These are phyloP conservation scores for Proisotoma minuta DNA, from an alignment of 2,888 invertebrate genomes.

Conservation along the genomic window DNA sequence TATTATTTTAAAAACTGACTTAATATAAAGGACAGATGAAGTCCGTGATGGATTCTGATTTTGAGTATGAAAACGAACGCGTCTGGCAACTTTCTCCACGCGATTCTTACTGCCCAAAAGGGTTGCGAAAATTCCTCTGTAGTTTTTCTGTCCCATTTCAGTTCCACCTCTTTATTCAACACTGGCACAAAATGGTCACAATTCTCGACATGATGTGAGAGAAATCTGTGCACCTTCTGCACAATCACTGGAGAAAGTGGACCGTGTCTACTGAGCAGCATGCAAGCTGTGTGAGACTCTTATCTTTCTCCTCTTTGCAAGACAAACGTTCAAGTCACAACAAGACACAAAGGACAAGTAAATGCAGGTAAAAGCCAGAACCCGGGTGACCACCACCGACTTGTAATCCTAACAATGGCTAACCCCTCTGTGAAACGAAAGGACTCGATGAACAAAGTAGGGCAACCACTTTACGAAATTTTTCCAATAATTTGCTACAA, in stretches of 20 bases:
- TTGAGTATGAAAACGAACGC: background rate
- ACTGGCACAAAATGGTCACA: too few relatives aligned
- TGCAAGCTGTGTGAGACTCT: background rate
- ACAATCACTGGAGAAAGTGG: background rate
- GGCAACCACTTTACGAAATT: too few relatives aligned
- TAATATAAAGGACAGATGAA: background rate
- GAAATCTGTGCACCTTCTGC: background rate
- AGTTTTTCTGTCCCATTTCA: too few relatives aligned
- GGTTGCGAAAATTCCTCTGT: background rate
- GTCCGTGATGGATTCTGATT: background rate
- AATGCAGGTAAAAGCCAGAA: background rate
- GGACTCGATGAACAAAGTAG: too few relatives aligned
- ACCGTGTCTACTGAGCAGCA: background rate
- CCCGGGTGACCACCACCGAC: background rate
- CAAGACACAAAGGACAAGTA: background rate
- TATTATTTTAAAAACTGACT: background rate
- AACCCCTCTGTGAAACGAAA: background rate
- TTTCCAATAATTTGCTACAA: too few relatives aligned
- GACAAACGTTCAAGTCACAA: background rate
- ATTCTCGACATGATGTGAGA: too few relatives aligned
- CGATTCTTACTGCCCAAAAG: background rate
- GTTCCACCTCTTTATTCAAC: too few relatives aligned
- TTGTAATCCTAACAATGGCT: background rate
- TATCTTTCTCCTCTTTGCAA: too few relatives aligned
- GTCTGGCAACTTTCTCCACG: background rate